Percentiles rank a stretch among this genome's conserved stretches.
Evolutionary conservation across 2,113 vertebrate genomes (phyloP).

Genomic region (Aspidoscelis tigris): DNA sequence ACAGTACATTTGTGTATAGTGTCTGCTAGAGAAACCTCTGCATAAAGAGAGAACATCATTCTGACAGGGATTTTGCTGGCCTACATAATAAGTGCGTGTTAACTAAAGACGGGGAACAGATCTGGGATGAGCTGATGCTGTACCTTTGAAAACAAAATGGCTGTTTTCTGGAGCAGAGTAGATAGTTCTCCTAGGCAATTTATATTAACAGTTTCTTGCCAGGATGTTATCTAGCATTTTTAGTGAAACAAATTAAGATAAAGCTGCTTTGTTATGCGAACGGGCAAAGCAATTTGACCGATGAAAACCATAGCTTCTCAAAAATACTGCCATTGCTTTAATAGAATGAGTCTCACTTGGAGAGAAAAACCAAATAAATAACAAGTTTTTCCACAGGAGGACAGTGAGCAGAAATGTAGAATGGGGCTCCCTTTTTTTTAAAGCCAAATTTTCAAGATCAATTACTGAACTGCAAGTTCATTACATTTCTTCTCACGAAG

Average conservation of each 20-base stretch:
- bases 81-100: neutral
- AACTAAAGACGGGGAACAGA: neutral
- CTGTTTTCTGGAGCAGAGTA: neutral
- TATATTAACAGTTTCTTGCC: neutral
- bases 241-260: neutral
- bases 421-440: neutral
- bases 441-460: neutral
- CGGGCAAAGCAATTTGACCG: too few relatives aligned
- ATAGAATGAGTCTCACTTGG: too few relatives aligned
- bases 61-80: neutral
- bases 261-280: too few relatives aligned
- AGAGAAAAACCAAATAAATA: too few relatives aligned
- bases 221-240: neutral
- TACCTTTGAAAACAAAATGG: neutral
- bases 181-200: neutral
- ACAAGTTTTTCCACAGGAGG: too few relatives aligned
- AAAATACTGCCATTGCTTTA: neutral
- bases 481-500: constrained; percentile 16
- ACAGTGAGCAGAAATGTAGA: too few relatives aligned
- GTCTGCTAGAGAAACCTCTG: too few relatives aligned
- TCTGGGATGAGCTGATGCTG: neutral
- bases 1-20: too few relatives aligned
- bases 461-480: constrained; percentile 27
- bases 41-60: neutral
- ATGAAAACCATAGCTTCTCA: neutral